Base-by-base conservation (phyloP, 2,113 vertebrate species). In the Eonycteris spelaea region DNA sequence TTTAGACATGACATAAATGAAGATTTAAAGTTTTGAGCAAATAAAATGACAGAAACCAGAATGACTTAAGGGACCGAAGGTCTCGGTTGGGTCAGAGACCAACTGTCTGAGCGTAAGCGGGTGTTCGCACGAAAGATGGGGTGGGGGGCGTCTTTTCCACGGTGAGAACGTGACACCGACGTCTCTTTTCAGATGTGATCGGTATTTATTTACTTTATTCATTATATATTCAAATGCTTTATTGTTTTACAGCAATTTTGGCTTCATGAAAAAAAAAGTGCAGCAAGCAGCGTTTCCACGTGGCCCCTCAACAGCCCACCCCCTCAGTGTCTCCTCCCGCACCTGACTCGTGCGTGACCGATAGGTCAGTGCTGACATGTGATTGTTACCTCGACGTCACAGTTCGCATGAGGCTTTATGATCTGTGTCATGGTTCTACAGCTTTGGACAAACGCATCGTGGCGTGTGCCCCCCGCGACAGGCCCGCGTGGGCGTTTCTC, bases 331-430 rank as follows among this genome's bases (percentile, higher is more conserved):
- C 24, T 73, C 6, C 87, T 51, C 4, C 6, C 5, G 1, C 61
- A 22, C 11, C n/a, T 7, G 26, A 18, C 14, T 30, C 11, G 12
- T 14, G 43, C 40, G 4, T 6, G 24, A 0, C 0, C 0, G 48
- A 4, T 14, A 51, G 48, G 14, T 13, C 48, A 3, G 14, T 13
- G 14, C 13, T 14, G 48, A 51, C 48, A 3, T 51, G 6, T 51
- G 3, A 51, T 3, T 14, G 48, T 14, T 51, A 14, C 14, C 48
- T 51, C 12, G 13, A 51, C 3, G 14, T 15, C 48, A 51, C 3
- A 14, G 48, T 14, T 51, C 14, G 13, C 48, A 51, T 3, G 13
- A 51, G 48, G 48, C 48, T 51, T 14, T 51, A 14, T 51, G 14
- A 14, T 51, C 14, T 51, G 48, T 14, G 48, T 15, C 48, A 3